Evolutionary conservation across 2,888 invertebrate species (phyloP).

Genomic region (Leuctra nigra): DNA sequence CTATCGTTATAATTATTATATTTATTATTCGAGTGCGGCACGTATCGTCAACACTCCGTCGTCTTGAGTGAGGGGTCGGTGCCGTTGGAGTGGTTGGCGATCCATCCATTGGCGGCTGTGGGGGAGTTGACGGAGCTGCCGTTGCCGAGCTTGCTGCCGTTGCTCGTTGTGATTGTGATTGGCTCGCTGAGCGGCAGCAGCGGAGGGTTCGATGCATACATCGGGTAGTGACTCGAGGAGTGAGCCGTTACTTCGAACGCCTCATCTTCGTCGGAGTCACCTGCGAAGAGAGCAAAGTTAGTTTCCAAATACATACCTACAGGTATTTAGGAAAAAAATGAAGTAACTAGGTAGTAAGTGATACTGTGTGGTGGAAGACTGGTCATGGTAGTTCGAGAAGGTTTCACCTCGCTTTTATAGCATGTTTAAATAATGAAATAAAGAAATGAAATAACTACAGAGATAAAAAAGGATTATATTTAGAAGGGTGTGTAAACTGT

Average conservation of each 20-base stretch:
- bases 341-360: too few species aligned
- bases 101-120: slow-evolving; percentile 32
- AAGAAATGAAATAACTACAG: too few species aligned
- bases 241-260: slow-evolving; percentile 17
- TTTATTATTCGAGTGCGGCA: neutral
- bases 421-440: too few species aligned
- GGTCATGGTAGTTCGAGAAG: too few species aligned
- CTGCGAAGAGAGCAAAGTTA: neutral
- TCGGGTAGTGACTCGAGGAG: slow-evolving; percentile 10
- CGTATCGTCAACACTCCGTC: slow-evolving; percentile 32
- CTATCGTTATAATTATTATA: neutral
- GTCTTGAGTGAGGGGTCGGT: slow-evolving; percentile 29
- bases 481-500: too few species aligned
- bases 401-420: too few species aligned
- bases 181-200: neutral
- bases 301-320: too few species aligned
- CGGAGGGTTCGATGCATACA: slow-evolving; percentile 3
- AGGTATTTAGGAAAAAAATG: too few species aligned
- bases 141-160: slow-evolving; percentile 33
- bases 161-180: slow-evolving; percentile 23
- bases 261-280: slow-evolving; percentile 30
- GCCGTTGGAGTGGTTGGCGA: slow-evolving; percentile 24
- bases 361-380: too few species aligned
- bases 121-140: slow-evolving; percentile 30
- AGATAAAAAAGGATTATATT: too few species aligned